Evolutionary conservation across 2,888 invertebrate species (phyloP).

Genomic region (Rotaria socialis): DNA sequence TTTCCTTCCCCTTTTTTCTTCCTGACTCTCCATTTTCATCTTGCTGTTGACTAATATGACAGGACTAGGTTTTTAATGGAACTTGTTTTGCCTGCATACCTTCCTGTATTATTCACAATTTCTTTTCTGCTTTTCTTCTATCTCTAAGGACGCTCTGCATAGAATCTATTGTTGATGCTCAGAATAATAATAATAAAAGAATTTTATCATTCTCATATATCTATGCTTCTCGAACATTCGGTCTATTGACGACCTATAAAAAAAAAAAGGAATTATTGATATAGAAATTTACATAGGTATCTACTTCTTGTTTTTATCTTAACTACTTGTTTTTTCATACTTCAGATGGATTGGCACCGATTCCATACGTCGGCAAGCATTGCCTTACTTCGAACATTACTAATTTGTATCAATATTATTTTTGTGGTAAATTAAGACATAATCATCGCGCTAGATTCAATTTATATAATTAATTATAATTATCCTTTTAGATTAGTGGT

Average conservation of each 20-base stretch:
- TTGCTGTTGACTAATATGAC: neutral
- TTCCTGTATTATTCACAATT: neutral
- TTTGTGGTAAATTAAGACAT: neutral
- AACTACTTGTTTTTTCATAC: neutral
- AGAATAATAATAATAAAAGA: neutral
- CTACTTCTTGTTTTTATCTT: neutral
- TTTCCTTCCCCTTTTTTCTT: neutral
- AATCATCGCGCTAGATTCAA: neutral
- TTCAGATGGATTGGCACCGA: conserved; percentile 23
- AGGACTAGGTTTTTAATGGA: neutral
- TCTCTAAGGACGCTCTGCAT: neutral
- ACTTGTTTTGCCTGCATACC: neutral
- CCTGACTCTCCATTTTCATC: neutral
- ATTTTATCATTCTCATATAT: neutral
- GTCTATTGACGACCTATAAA: neutral
- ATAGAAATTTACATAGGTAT: neutral
- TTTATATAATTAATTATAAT: neutral
- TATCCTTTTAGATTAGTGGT: neutral
- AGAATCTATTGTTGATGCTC: neutral
- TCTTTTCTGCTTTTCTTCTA: neutral
- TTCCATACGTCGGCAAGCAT: neutral
- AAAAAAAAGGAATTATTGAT: neutral
- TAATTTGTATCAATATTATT: conserved; percentile 16
- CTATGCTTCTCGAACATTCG: neutral
- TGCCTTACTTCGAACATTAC: conserved; percentile 20